Evolutionary conservation across 2,888 invertebrate species (phyloP).

Genomic region (Metalampra italica): DNA sequence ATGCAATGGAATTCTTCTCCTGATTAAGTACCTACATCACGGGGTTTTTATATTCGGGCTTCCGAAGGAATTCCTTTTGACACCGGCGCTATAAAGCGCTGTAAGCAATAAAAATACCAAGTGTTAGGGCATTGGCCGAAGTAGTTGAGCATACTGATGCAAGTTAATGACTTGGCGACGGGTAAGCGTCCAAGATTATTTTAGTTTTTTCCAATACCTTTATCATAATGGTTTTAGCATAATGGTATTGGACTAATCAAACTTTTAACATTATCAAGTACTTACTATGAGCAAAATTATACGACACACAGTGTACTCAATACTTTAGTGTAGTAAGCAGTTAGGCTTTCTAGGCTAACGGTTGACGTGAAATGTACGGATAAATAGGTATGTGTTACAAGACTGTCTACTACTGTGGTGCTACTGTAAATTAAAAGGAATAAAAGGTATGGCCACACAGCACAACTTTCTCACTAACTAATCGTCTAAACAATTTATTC

Average conservation of each 20-base stretch:
- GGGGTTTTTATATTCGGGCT: slow-evolving; percentile 13
- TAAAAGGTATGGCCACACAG: too few species aligned
- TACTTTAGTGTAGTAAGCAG: background rate
- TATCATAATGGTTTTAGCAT: too few species aligned
- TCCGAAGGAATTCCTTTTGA: slow-evolving; percentile 11
- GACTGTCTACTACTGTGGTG: too few species aligned
- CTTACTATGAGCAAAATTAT: background rate
- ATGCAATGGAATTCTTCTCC: background rate
- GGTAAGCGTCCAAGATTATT: too few species aligned
- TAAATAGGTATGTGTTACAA: too few species aligned
- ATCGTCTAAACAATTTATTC: too few species aligned
- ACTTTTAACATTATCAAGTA: too few species aligned
- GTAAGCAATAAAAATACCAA: slow-evolving; percentile 16
- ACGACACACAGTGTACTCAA: background rate
- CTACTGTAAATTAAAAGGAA: too few species aligned
- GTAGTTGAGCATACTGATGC: slow-evolving; percentile 8
- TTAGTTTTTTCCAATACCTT: too few species aligned
- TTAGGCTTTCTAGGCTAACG: background rate
- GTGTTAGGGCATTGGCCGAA: slow-evolving; percentile 14
- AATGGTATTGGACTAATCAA: too few species aligned
- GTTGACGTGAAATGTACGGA: background rate
- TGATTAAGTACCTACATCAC: slow-evolving; percentile 11
- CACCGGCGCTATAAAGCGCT: too few species aligned
- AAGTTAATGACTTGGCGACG: background rate
- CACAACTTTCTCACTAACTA: too few species aligned